phyloP scores from a whole-genome alignment of 2,888 invertebrate species.

The Strigamia maritima region DNA sequence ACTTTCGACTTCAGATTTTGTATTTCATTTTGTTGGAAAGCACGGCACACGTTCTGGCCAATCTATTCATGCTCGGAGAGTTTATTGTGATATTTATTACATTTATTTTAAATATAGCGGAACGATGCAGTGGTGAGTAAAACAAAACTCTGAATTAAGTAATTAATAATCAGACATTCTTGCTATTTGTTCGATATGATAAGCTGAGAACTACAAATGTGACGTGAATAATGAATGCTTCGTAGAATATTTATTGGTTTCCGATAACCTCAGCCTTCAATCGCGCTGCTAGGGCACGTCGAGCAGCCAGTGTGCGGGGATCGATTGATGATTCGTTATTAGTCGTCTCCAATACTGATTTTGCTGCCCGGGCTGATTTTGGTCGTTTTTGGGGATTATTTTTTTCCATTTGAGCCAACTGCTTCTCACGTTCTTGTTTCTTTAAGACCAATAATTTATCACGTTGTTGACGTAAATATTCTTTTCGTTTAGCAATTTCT shows the following conservation, averaged over 20 bases:
- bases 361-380: slow-evolving; percentile 71
- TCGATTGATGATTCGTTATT: slow-evolving; percentile 45
- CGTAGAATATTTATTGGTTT: slow-evolving; percentile 4
- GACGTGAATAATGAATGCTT: neutral
- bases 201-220: too few species aligned
- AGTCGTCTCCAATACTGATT: slow-evolving; percentile 61
- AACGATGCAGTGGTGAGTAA: too few species aligned
- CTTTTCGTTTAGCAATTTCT: slow-evolving; percentile 74
- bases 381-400: slow-evolving; percentile 56
- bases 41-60: too few species aligned
- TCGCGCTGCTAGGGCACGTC: slow-evolving; percentile 77
- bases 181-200: too few species aligned
- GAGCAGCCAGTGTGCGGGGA: slow-evolving; percentile 67
- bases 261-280: slow-evolving; percentile 82
- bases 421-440: slow-evolving; percentile 77
- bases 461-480: slow-evolving; percentile 81
- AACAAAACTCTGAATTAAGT: too few species aligned
- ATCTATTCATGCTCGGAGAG: too few species aligned
- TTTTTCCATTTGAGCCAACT: slow-evolving; percentile 62
- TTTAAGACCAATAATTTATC: slow-evolving; percentile 87
- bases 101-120: too few species aligned
- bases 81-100: too few species aligned
- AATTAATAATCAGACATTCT: too few species aligned
- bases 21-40: too few species aligned
- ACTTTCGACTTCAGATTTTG: too few species aligned